Evolutionary conservation across 2,113 vertebrate species (phyloP).

Genomic region (Nematolebias whitei): DNA sequence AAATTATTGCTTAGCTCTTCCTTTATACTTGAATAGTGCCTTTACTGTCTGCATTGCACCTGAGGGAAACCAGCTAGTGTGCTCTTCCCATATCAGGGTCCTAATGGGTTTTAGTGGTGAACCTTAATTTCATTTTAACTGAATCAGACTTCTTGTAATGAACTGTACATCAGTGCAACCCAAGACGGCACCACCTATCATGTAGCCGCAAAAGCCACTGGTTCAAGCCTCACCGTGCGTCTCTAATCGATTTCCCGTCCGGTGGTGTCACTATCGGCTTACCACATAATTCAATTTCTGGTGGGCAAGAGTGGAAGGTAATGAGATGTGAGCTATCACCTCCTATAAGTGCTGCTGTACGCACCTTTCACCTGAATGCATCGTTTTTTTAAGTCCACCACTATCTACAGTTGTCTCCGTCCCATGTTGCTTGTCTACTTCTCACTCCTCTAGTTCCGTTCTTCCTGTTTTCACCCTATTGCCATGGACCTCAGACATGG

Average conservation of each 20-base stretch:
- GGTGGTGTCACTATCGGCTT: conserved; percentile 52
- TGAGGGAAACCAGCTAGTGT: conserved; percentile 17
- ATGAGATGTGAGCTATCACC: conserved; percentile 63
- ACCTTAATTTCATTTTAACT: conserved; percentile 62
- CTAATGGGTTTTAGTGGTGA: conserved; percentile 65
- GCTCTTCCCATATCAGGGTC: conserved; percentile 22
- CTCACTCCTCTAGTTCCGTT: not conserved
- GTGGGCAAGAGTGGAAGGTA: conserved; percentile 30
- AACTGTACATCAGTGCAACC: conserved; percentile 69
- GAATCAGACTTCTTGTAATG: conserved; percentile 61
- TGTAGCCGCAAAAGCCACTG: conserved; percentile 59
- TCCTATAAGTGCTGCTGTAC: conserved; percentile 50
- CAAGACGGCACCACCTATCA: conserved; percentile 64
- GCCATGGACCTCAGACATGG: conserved; percentile 39
- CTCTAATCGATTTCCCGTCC: conserved; percentile 59
- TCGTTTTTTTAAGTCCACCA: not conserved
- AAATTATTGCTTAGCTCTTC: not conserved
- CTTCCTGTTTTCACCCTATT: conserved; percentile 7
- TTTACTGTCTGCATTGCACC: conserved; percentile 16
- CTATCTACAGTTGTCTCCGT: not conserved
- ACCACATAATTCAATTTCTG: conserved; percentile 68
- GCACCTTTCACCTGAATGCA: conserved; percentile 45
- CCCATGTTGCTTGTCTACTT: not conserved
- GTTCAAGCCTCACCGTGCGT: conserved; percentile 39
- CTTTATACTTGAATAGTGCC: not conserved